A percentile compares a stretch with the other conserved stretches of the same genome.
Conservation (phyloP, 2,113 vertebrate species). For the Gopherus flavomarginatus region DNA sequence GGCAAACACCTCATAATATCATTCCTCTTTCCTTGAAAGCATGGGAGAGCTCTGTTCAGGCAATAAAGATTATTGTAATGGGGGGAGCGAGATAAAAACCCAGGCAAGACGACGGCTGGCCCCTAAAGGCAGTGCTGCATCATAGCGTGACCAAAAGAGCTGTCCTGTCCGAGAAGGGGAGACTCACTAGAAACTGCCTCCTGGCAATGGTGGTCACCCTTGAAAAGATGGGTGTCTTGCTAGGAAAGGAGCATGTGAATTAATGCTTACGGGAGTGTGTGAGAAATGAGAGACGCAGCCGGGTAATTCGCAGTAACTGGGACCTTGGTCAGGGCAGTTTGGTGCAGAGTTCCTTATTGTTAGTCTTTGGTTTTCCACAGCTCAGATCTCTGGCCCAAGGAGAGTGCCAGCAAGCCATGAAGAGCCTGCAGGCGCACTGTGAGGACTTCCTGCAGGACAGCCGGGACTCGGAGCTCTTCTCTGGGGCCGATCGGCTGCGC, state of each 20-base stretch:
- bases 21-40: background rate
- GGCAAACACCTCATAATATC: background rate
- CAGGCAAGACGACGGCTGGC: background rate
- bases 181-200: background rate
- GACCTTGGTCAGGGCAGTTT: background rate
- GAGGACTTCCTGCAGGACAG: conserved; percentile 94
- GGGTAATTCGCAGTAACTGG: background rate
- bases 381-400: conserved; percentile 83
- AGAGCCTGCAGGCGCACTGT: conserved; percentile 87
- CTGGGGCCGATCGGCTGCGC: conserved; percentile 82
- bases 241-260: background rate
- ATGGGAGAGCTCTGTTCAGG: accelerated
- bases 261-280: background rate
- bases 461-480: conserved; percentile 90
- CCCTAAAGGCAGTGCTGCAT: background rate
- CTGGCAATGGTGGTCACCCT: background rate
- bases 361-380: conserved; percentile 68
- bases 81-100: background rate
- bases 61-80: accelerated
- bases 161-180: background rate
- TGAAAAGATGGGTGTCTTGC: background rate
- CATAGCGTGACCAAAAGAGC: background rate
- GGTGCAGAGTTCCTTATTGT: background rate
- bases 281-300: background rate
- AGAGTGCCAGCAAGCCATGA: conserved; percentile 88